phyloP scores from a whole-genome alignment of 2,797 vertebrate genomes.

The Siniperca obscura region DNA sequence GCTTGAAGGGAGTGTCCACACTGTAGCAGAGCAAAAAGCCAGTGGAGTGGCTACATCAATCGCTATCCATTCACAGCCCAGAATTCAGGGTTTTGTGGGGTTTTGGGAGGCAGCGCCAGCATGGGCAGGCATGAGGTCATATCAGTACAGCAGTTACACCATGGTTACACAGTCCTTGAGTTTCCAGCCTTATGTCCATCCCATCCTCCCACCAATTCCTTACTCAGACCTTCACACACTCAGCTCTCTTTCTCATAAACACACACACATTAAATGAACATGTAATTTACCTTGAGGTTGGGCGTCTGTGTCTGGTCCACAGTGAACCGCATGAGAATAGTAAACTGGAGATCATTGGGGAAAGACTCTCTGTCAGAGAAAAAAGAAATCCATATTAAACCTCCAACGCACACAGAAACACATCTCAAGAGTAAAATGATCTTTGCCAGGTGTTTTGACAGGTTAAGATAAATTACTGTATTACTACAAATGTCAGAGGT shows the following conservation, averaged over 20 bases:
- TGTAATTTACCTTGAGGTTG: constrained; percentile 92
- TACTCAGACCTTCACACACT: constrained; percentile 10
- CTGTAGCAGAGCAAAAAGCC: constrained; percentile 44
- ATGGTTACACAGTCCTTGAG: constrained; percentile 47
- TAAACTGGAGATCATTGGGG: constrained; percentile 97
- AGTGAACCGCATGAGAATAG: constrained; percentile 98
- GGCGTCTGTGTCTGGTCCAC: constrained; percentile 99
- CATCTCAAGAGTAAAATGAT: background rate
- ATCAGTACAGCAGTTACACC: constrained; percentile 56
- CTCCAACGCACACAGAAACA: background rate
- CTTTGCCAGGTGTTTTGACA: background rate
- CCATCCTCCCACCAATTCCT: constrained; percentile 6
- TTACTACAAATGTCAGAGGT: background rate
- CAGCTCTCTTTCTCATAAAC: background rate
- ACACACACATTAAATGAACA: background rate
- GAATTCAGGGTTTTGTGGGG: constrained; percentile 56
- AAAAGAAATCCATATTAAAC: background rate
- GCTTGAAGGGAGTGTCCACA: constrained; percentile 46
- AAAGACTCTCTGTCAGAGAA: constrained; percentile 91
- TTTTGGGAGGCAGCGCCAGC: constrained; percentile 52
- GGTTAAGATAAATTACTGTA: background rate
- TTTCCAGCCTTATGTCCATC: constrained; percentile 28
- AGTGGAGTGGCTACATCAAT: constrained; percentile 27
- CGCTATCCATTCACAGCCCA: constrained; percentile 68
- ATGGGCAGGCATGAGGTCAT: constrained; percentile 56